Percentiles rank a stretch among this genome's conserved stretches.
These are phyloP conservation scores for Nyctalus aviator DNA, from an alignment of 2,797 vertebrate genomes.

Conservation along the genomic window DNA sequence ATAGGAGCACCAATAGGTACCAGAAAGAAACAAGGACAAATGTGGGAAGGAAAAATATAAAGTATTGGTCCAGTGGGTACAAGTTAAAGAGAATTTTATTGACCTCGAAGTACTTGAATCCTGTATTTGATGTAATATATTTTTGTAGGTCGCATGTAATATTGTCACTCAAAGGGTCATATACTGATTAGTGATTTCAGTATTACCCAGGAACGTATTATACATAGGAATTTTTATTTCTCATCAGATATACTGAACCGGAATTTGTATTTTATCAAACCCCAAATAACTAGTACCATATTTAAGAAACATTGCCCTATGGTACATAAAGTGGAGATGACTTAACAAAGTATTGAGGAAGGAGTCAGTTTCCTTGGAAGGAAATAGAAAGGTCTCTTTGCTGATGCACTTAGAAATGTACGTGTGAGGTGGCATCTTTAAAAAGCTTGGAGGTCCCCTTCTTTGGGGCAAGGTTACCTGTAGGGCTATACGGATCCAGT, in stretches of 20 bases:
- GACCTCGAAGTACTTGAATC: neutral
- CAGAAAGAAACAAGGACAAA: neutral
- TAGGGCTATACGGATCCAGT: neutral
- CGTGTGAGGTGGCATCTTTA: neutral
- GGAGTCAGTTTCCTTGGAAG: neutral
- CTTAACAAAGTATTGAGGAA: neutral
- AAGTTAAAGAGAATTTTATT: neutral
- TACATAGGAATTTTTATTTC: neutral
- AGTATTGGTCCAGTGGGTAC: neutral
- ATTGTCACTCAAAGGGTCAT: neutral
- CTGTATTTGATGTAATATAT: neutral
- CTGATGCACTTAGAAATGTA: neutral
- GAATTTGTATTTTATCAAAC: neutral
- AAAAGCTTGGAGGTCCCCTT: neutral
- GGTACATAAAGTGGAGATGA: neutral
- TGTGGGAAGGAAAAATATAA: neutral
- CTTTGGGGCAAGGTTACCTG: neutral
- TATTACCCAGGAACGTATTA: neutral
- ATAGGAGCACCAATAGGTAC: neutral
- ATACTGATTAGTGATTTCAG: neutral
- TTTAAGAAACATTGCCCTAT: neutral
- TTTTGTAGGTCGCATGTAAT: neutral
- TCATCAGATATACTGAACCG: neutral
- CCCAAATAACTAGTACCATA: neutral
- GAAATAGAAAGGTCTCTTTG: neutral